These are phyloP conservation scores for Pyrrhosoma nymphula DNA, from an alignment of 2,888 invertebrate species.

Conservation along the genomic window DNA sequence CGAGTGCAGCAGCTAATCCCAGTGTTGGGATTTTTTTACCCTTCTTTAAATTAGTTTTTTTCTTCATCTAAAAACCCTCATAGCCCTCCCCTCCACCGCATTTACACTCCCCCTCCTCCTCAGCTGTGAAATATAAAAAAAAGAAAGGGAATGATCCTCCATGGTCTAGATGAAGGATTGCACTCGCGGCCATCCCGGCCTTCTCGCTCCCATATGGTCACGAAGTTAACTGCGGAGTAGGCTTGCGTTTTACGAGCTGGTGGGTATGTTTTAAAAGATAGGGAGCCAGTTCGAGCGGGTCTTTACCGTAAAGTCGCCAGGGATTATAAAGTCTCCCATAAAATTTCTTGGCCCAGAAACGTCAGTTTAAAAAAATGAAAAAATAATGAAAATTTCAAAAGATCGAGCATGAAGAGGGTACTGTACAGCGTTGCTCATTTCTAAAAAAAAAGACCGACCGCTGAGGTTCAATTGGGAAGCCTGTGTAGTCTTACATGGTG, in stretches of 20 bases:
- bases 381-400: background rate
- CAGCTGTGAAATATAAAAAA: background rate
- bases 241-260: constrained; percentile 24
- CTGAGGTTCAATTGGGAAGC: background rate
- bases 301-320: background rate
- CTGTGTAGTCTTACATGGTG: background rate
- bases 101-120: background rate
- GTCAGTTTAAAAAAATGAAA: background rate
- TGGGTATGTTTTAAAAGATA: background rate
- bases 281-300: background rate
- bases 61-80: background rate
- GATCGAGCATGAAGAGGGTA: background rate
- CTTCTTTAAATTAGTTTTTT: background rate
- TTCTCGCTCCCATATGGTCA: background rate
- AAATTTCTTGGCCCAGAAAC: constrained; percentile 8
- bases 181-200: background rate
- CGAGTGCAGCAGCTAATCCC: background rate
- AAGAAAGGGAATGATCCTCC: background rate
- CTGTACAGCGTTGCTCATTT: background rate
- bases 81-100: background rate
- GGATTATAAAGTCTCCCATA: background rate
- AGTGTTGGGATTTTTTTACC: background rate
- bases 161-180: background rate
- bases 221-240: constrained; percentile 3
- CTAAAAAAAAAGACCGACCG: background rate